Evolutionary conservation across 2,113 vertebrate species (phyloP).

Genomic region (Heterotilapia buettikoferi): DNA sequence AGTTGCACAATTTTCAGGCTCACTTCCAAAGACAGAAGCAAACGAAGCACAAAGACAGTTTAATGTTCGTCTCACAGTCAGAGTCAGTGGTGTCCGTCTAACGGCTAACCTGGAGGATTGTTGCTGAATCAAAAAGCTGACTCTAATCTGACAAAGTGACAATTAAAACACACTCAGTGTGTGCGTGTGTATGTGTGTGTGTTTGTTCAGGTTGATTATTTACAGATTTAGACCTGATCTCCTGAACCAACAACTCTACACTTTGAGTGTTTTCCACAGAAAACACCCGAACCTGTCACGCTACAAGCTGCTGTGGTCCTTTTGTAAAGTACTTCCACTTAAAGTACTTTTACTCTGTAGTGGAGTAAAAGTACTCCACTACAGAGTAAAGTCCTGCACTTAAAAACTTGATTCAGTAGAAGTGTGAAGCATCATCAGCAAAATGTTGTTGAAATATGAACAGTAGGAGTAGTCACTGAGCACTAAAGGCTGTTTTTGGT

Average conservation of each 20-base stretch:
- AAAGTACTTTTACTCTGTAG: background rate
- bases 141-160: background rate
- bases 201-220: background rate
- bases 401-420: background rate
- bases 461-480: background rate
- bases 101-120: background rate
- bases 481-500: background rate
- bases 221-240: background rate
- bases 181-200: accelerated
- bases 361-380: background rate
- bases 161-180: background rate
- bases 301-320: background rate
- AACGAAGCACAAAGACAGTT: background rate
- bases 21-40: background rate
- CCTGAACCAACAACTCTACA: background rate
- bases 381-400: background rate
- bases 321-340: background rate
- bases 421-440: background rate
- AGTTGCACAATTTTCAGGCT: background rate
- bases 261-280: background rate
- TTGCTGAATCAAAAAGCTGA: background rate
- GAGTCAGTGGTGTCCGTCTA: background rate
- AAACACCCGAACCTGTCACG: background rate
- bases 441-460: background rate
- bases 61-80: background rate